phyloP scores from a whole-genome alignment of 2,113 vertebrate species.

The Nycticebus coucang region DNA sequence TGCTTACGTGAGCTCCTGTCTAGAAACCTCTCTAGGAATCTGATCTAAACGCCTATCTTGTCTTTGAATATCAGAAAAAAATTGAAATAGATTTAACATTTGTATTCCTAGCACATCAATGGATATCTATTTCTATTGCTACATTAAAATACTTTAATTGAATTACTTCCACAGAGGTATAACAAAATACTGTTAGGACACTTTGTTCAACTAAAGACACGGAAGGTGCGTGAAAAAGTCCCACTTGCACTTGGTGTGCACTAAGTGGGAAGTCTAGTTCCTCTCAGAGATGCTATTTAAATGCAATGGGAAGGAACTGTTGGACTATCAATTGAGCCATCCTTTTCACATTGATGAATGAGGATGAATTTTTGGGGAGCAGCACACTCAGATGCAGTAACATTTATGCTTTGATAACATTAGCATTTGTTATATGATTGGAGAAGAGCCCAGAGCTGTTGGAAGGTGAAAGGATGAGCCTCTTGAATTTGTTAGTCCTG shows the following conservation, averaged over 20 bases:
- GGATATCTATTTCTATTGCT: neutral
- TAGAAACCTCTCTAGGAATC: neutral
- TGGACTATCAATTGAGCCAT: neutral
- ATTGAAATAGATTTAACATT: neutral
- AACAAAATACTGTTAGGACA: neutral
- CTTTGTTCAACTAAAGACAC: constrained; percentile 10
- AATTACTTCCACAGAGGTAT: neutral
- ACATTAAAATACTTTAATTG: neutral
- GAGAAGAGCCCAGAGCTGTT: constrained; percentile 8
- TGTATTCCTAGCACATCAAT: neutral
- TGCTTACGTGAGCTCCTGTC: neutral
- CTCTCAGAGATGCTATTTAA: neutral
- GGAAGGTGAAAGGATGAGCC: neutral
- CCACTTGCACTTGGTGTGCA: neutral
- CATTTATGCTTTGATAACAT: constrained; percentile 6
- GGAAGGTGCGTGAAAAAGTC: neutral
- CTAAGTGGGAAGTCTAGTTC: neutral
- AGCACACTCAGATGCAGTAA: neutral
- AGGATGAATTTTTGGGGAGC: neutral
- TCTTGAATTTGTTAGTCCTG: neutral
- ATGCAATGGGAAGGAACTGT: neutral
- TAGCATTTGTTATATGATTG: neutral
- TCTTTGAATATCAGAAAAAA: neutral
- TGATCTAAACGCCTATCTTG: neutral
- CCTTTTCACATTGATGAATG: neutral